Evolutionary conservation across 2,113 vertebrate genomes (phyloP).

Genomic region (Theristicus caerulescens): DNA sequence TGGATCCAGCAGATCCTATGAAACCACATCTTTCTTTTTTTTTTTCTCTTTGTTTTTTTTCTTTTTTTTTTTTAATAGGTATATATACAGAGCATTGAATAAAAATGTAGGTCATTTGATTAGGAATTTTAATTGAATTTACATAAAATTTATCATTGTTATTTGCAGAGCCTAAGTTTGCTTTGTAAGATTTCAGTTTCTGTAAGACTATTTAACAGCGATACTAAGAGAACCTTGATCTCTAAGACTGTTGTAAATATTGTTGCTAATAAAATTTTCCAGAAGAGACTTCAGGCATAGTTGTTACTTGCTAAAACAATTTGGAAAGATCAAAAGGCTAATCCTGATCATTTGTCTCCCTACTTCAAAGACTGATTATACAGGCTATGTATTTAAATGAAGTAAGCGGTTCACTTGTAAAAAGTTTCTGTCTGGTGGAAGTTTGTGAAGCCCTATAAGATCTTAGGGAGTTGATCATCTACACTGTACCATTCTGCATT

Average conservation of each 20-base stretch:
- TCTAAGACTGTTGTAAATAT: background rate
- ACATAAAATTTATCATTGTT: background rate
- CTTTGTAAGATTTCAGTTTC: slow-evolving; percentile 26
- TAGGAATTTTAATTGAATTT: background rate
- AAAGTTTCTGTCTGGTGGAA: slow-evolving; percentile 7
- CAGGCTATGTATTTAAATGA: slow-evolving; percentile 66
- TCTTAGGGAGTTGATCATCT: background rate
- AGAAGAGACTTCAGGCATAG: slow-evolving; percentile 56
- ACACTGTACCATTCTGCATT: background rate
- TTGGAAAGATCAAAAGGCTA: slow-evolving; percentile 72
- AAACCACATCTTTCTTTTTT: background rate
- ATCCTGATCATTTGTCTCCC: slow-evolving; percentile 70
- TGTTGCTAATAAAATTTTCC: slow-evolving; percentile 44
- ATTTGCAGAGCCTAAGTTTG: slow-evolving; percentile 27
- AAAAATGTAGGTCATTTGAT: background rate
- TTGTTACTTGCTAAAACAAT: slow-evolving; percentile 69
- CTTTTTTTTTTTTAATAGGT: background rate
- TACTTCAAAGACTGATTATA: slow-evolving; percentile 73
- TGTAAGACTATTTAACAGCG: slow-evolving; percentile 21
- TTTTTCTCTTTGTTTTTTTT: background rate
- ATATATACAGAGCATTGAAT: background rate
- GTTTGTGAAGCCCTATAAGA: background rate
- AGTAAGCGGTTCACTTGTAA: slow-evolving; percentile 50
- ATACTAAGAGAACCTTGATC: background rate
- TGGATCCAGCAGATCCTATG: background rate